These are phyloP conservation scores for Myotis lucifugus DNA, from an alignment of 2,113 vertebrate genomes.

Conservation along the genomic window DNA sequence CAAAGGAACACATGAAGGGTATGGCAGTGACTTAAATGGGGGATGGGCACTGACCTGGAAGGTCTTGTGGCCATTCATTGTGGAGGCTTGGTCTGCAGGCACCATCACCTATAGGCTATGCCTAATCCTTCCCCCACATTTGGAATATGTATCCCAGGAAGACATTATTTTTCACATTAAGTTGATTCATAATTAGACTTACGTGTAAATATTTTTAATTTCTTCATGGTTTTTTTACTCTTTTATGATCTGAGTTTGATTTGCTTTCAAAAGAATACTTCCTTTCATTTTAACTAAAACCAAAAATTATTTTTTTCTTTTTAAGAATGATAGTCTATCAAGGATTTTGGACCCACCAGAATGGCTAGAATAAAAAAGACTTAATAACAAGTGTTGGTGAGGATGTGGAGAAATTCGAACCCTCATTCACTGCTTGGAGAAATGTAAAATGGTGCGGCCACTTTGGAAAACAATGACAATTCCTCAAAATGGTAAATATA, in stretches of 20 bases:
- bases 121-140: background rate
- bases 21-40: fast-evolving
- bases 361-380: background rate
- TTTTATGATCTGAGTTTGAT: background rate
- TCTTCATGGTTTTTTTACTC: background rate
- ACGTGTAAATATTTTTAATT: background rate
- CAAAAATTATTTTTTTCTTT: background rate
- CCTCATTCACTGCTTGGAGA: background rate
- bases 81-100: background rate
- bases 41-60: too few species aligned
- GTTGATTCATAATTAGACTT: background rate
- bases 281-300: background rate
- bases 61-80: background rate
- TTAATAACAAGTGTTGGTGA: background rate
- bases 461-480: background rate
- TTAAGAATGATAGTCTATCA: background rate
- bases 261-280: background rate
- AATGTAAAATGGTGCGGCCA: background rate
- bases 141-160: background rate
- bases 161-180: background rate
- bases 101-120: too few species aligned
- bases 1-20: background rate
- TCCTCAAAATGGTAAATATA: background rate
- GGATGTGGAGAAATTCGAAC: background rate
- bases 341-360: background rate